These are phyloP conservation scores for Lytechinus pictus DNA, from an alignment of 35 echinoderm and acorn worm species.

Conservation along the genomic window DNA sequence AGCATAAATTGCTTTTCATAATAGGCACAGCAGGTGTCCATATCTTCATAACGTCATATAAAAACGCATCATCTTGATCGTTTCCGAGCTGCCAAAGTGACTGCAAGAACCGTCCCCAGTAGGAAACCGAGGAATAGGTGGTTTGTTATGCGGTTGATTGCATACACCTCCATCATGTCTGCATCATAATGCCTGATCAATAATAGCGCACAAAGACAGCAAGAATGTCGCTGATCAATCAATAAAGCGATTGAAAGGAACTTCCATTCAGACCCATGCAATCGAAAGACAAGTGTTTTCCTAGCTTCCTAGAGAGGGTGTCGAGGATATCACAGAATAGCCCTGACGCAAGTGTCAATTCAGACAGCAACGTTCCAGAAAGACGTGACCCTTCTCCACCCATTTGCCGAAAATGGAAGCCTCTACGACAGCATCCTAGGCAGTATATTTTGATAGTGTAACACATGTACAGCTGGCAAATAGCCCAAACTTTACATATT, in stretches of 20 bases:
- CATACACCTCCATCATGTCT: conserved; percentile 16
- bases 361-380: background rate
- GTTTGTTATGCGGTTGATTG: background rate
- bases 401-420: background rate
- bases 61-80: background rate
- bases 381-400: background rate
- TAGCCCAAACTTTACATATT: background rate
- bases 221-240: background rate
- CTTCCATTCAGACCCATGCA: background rate
- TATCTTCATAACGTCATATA: background rate
- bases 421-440: background rate
- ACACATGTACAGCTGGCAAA: background rate
- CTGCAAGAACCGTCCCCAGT: background rate
- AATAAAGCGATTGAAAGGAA: background rate
- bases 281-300: background rate
- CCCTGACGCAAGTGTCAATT: background rate
- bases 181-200: background rate
- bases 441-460: background rate
- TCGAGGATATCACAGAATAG: background rate
- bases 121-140: background rate
- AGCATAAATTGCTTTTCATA: background rate
- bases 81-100: background rate
- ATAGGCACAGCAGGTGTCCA: background rate
- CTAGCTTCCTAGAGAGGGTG: background rate
- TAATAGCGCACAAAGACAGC: background rate